Evolutionary conservation across 2,888 invertebrate species (phyloP), one percentile per base, ranked within the genome.

Genomic region (Zeuzera pyrina): DNA sequence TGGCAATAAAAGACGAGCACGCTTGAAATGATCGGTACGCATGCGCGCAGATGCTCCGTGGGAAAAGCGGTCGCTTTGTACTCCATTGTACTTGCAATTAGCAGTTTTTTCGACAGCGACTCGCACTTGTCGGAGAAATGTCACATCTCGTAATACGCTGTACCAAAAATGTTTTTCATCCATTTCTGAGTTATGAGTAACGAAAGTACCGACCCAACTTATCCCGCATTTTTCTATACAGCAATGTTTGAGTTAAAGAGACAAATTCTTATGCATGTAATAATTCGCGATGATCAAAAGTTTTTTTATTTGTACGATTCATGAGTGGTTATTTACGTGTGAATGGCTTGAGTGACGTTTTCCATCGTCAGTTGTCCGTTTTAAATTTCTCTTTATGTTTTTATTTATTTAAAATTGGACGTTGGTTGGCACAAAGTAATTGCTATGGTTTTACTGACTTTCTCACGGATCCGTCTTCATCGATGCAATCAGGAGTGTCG

Each of bases 1-100:
- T 79, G 83, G 81, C 79, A 83, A 83, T 83, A 83, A 83, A 81
- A 78, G 76, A 71, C 59, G 71, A 67, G 79, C 76, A 63, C 59
- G 72, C 70, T 49, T 46, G 69, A 65, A 73, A 81, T 81, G 78
- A 68, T 66, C 68, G 74, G 74, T 72, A 65, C 77, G 76, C 69
- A 63, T 57, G 57, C 64, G 64, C 60, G 43, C 45, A 52, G 73
- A 68, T 64, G 74, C 60, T 60, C 63, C 81, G 79, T 83, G 83
- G 78, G 83, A 83, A 81, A 55, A 57, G 81, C 81, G 81, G 81
- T 41, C 45, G 65, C 76, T 81, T 81, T 79, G 78, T 74, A 51
- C 57, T 49, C 65, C 77, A 77, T 78, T 78, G 81, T 77, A 73
- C 55, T 68, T 59, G 77, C 66, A 81, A 81, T 83, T 83, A 83